Evolutionary conservation across 2,888 invertebrate species (phyloP), one percentile per base, ranked within the genome.

Genomic region (Tipula vernalis): DNA sequence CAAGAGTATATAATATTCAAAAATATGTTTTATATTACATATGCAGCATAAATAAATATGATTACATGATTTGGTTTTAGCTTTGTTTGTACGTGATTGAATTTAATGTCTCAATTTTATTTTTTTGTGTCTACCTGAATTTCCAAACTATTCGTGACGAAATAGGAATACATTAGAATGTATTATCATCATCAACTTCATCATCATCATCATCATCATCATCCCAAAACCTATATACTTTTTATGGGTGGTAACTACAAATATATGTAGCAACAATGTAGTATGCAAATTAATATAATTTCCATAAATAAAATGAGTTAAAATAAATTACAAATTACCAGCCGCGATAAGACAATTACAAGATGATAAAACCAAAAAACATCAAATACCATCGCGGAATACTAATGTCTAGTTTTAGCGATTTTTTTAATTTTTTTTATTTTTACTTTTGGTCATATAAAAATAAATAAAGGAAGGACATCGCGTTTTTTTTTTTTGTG

Each of bases 381-480:
- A 71, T n/a, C n/a, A 51, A n/a, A 51, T 71, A 71, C 28, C 18
- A 71, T 71, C 71, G 28, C 28, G n/a, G 71, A 71, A 71, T 71
- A 71, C 71, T 71, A 71, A 71, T 71, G 28, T 28, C 71, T 71
- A 71, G 71, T 71, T 18, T 71, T 28, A 71, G 71, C 71, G 28
- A 71, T 28, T 3, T n/a, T 51, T 28, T 71, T 28, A 10, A 51
- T 8, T 51, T 71, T 71, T 71, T n/a, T n/a, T n/a, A n/a, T n/a
- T n/a, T n/a, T n/a, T n/a, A n/a, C n/a, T n/a, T n/a, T 28, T 71
- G 28, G 28, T 71, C 71, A 28, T 71, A 71, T 28, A 71, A 28
- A 71, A 71, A 71, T 71, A 71, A 71, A 71, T 71, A 71, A 71
- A 71, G 71, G 71, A 71, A 71, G 71, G 71, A 71, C 71, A 71